Percentiles rank a stretch among this genome's conserved stretches.
Conservation (phyloP, 2,888 invertebrate genomes). For the Busseola fusca region DNA sequence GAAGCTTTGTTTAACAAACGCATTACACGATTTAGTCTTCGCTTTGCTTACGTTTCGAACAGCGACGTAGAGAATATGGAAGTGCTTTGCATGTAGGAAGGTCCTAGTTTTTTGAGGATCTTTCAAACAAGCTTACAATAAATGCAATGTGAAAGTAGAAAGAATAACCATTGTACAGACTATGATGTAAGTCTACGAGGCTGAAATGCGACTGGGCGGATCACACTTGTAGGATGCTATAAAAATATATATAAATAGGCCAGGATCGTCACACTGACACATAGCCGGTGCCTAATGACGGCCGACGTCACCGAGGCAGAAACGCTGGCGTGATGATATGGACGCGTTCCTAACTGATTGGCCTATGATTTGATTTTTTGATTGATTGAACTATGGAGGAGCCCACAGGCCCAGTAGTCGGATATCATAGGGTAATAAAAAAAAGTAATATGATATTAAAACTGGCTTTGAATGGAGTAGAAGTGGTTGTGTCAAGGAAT, state of each 20-base stretch:
- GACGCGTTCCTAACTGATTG: neutral
- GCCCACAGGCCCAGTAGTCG: neutral
- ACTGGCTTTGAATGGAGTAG: neutral
- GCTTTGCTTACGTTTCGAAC: slow-evolving; percentile 61
- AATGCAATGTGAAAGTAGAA: neutral
- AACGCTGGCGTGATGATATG: neutral
- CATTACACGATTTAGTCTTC: slow-evolving; percentile 71
- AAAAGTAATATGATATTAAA: neutral
- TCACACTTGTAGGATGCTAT: neutral
- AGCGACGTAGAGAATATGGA: slow-evolving; percentile 43
- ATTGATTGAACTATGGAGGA: neutral
- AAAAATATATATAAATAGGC: neutral
- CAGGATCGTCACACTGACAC: neutral
- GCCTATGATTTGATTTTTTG: too few relatives aligned
- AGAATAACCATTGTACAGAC: neutral
- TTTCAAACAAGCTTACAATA: neutral
- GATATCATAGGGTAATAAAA: neutral
- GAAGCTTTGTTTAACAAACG: slow-evolving; percentile 73
- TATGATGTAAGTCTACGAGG: neutral
- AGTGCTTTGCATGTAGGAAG: slow-evolving; percentile 14
- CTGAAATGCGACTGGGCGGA: neutral
- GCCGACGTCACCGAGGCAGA: neutral
- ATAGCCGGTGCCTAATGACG: neutral
- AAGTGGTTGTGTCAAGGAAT: neutral
- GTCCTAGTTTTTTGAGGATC: neutral